phyloP scores from a whole-genome alignment of 2,797 vertebrate genomes.

The Platyrinchus mystaceus region DNA sequence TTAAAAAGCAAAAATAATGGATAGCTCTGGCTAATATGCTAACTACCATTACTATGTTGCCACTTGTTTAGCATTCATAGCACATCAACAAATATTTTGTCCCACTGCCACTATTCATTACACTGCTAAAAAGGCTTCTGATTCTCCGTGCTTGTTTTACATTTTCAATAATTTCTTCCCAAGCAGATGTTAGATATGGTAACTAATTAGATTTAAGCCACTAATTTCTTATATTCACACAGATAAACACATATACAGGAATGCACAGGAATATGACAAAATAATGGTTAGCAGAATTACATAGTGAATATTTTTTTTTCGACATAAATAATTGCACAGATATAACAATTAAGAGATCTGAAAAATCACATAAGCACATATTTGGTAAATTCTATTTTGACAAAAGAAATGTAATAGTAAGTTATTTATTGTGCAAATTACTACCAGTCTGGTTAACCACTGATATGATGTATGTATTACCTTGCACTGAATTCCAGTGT shows the following conservation, averaged over 20 bases:
- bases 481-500: not conserved
- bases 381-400: not conserved
- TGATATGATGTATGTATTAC: not conserved
- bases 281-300: not conserved
- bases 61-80: not conserved
- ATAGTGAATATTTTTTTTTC: not conserved
- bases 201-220: constrained; percentile 20
- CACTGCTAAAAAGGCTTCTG: not conserved
- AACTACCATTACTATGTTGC: not conserved
- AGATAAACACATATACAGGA: not conserved
- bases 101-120: not conserved
- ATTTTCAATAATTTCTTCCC: not conserved
- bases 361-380: not conserved
- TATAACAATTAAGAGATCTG: not conserved
- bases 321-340: not conserved
- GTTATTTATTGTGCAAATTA: not conserved
- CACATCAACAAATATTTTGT: not conserved
- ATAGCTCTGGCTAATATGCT: not conserved
- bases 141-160: not conserved
- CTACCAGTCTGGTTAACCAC: not conserved
- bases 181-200: not conserved
- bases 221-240: not conserved
- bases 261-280: not conserved
- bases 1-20: not conserved
- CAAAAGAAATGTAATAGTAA: not conserved